A percentile compares a stretch with the other conserved stretches of the same genome.
These are phyloP conservation scores for Neocrepidodera transversa DNA, from an alignment of 2,888 invertebrate genomes.

Conservation along the genomic window DNA sequence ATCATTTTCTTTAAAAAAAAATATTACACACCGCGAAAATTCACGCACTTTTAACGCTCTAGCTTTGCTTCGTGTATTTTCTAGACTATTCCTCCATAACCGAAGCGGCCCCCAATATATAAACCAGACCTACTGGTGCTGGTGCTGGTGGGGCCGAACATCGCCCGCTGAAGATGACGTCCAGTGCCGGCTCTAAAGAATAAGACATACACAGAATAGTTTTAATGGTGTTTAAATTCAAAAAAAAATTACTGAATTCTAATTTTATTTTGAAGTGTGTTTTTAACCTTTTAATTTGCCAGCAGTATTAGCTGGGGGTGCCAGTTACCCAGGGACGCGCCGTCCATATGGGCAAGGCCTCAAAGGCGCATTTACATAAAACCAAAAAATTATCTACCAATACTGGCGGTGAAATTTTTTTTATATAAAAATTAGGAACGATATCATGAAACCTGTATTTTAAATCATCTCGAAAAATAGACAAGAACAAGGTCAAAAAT, in stretches of 20 bases:
- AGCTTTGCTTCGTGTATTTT: constrained; percentile 17
- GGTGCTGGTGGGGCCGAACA: constrained; percentile 46
- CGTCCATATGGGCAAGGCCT: too few species aligned
- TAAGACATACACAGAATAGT: too few species aligned
- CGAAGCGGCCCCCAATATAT: constrained; percentile 44
- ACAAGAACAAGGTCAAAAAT: too few species aligned
- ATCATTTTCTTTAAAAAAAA: constrained; percentile 37
- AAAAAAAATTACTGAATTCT: too few species aligned
- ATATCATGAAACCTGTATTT: too few species aligned
- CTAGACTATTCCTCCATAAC: constrained; percentile 30
- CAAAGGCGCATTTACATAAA: too few species aligned
- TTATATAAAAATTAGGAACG: too few species aligned
- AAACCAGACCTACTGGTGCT: constrained; percentile 28
- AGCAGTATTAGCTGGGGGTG: not conserved
- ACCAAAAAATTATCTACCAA: too few species aligned
- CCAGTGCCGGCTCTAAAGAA: not conserved
- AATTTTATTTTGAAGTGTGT: not conserved
- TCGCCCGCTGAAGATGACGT: constrained; percentile 33
- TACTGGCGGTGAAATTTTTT: too few species aligned
- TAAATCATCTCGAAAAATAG: too few species aligned
- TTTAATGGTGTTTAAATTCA: not conserved
- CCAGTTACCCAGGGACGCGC: too few species aligned
- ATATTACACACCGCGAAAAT: not conserved
- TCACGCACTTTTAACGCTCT: constrained; percentile 21
- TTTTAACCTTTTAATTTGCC: not conserved